Conservation (phyloP, 1,140 invertebrate genomes). For the Melitaea cinxia region DNA sequence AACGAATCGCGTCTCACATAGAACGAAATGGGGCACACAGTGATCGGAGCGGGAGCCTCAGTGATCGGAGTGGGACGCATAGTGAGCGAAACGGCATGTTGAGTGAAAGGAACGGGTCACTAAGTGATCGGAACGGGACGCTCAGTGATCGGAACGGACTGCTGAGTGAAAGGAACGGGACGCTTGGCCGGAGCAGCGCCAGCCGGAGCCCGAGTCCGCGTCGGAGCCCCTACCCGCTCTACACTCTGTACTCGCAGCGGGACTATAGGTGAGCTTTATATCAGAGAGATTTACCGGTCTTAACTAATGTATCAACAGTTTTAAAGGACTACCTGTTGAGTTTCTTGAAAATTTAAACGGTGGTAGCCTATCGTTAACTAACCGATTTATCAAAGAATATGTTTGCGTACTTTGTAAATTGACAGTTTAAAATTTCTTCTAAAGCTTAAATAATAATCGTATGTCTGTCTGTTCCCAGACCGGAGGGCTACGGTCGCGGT, state of each 20-base stretch:
- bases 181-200: constrained; percentile 7
- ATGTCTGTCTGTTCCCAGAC: too few species aligned
- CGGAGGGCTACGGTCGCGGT: constrained; percentile 13
- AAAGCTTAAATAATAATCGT: too few species aligned
- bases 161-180: constrained; percentile 6
- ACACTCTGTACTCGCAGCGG: constrained; percentile 26
- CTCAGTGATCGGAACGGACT: constrained; percentile 3
- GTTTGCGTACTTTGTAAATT: too few species aligned
- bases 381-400: too few species aligned
- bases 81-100: constrained; percentile 1
- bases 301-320: too few species aligned
- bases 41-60: constrained; percentile 9
- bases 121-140: constrained; percentile 12
- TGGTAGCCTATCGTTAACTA: too few species aligned
- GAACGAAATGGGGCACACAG: neutral
- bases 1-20: neutral
- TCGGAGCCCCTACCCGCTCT: constrained; percentile 34
- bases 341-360: too few species aligned
- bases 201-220: constrained; percentile 39
- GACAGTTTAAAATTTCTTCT: too few species aligned
- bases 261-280: constrained; percentile 35
- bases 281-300: too few species aligned
- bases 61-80: constrained; percentile 12
- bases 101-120: constrained; percentile 12
- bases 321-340: too few species aligned